Evolutionary conservation across 2,888 invertebrate species (phyloP).

Genomic region (Ophion obscuratus): DNA sequence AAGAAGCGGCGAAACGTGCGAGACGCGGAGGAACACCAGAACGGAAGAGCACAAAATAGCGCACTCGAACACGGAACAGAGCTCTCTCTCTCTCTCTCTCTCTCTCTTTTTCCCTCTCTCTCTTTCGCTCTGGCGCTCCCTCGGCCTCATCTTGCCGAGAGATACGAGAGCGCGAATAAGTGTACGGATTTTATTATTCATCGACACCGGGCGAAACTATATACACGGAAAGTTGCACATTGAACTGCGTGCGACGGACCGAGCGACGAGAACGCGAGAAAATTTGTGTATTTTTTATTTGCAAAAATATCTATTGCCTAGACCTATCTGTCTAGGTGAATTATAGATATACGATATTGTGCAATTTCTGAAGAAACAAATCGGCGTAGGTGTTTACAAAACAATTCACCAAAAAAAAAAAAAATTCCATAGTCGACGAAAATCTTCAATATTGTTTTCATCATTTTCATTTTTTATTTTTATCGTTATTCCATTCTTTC

Average conservation of each 20-base stretch:
- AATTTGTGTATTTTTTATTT: slow-evolving; percentile 8
- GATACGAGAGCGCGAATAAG: slow-evolving; percentile 55
- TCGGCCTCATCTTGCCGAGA: slow-evolving; percentile 9
- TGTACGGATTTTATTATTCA: slow-evolving; percentile 66
- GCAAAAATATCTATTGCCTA: no score
- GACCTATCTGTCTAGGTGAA: no score
- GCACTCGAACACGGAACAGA: slow-evolving; percentile 9
- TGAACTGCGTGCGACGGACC: slow-evolving; percentile 15
- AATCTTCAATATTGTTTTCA: no score
- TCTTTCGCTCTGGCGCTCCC: neutral
- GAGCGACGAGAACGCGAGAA: slow-evolving; percentile 13
- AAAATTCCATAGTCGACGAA: no score
- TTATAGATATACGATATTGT: no score
- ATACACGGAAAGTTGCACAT: neutral
- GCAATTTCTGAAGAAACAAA: no score
- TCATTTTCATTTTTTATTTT: no score
- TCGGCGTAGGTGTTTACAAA: no score
- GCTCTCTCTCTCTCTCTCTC: neutral
- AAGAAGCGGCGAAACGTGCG: neutral
- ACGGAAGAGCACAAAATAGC: slow-evolving; percentile 27
- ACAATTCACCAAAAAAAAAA: no score
- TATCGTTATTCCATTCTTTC: no score
- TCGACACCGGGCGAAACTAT: slow-evolving; percentile 40
- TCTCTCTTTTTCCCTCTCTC: neutral
- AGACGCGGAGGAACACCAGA: slow-evolving; percentile 32